Evolutionary conservation across 1,140 invertebrate genomes (phyloP), one percentile per base, ranked within the genome.

Genomic region (Sitodiplosis mosellana): DNA sequence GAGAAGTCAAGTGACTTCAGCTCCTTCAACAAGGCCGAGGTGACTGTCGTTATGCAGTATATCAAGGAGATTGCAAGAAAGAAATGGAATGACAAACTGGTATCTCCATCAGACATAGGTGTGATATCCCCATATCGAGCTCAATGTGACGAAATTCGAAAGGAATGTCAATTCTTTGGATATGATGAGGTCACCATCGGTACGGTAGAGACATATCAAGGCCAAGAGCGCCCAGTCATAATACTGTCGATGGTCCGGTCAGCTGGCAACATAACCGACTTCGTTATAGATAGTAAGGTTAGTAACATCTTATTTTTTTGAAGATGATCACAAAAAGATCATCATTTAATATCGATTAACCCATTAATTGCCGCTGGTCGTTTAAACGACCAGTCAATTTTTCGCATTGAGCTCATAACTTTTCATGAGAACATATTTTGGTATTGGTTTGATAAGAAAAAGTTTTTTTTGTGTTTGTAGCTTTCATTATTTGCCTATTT

Each of bases 161-260:
- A 3, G 27, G 10, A 27, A 5, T 27, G 10, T 5, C 10, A 27
- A 27, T 27, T 27, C 27, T 27, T 27, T 27, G 3, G 27, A 27
- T 27, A n/a, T 27, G 49, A 55, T 1, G 60, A 61, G 15, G 64
- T 78, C 2, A 74, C 82, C 59, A 78, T 88, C 14, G 88, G 87
- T 2, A 86, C 86, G 1, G 83, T 87, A 2, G 87, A 92, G 64
- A 74, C 80, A 14, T 91, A 89, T 63, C 87, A 91, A 62, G 87
- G 87, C 1, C 79, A 84, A 53, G 87, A 91, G 62, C 77, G 80
- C 55, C 64, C 77, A 22, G 75, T 84, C 1, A 85, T 92, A 11
- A 76, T 92, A 18, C 73, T 89, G 20, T 80, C 81, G 0, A 87
- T 85, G 2, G 87, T 88, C 12, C 70, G 84, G 51, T 76, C 74